phyloP scores from a whole-genome alignment of 1,140 invertebrate species.

The Halesus radiatus region DNA sequence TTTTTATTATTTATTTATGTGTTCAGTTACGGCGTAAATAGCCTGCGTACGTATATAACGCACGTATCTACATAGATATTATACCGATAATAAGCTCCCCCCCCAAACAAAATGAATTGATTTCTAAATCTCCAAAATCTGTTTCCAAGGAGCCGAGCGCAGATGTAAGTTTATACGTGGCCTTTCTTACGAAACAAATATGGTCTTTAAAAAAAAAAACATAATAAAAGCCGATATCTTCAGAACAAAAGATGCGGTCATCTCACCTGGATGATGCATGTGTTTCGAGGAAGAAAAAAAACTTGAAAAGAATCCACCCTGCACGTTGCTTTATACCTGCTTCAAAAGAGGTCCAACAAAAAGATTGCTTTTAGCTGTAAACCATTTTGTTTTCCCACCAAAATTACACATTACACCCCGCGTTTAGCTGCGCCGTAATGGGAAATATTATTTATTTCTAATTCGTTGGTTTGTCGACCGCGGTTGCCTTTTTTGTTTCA shows the following conservation, averaged over 20 bases:
- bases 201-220: constrained; percentile 5
- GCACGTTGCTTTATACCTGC: constrained; percentile 9
- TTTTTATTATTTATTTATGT: too few species aligned
- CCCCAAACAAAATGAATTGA: too few species aligned
- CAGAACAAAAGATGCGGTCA: constrained; percentile 33
- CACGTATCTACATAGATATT: too few species aligned
- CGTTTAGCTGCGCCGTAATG: constrained; percentile 7
- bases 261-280: constrained; percentile 31
- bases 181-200: constrained; percentile 1
- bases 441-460: not conserved
- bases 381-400: constrained; percentile 32
- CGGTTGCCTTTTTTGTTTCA: too few species aligned
- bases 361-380: constrained; percentile 18
- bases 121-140: too few species aligned
- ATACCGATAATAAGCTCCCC: too few species aligned
- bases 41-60: too few species aligned
- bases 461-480: too few species aligned
- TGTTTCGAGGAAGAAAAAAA: constrained; percentile 15
- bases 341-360: not conserved
- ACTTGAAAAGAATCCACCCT: constrained; percentile 25
- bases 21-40: too few species aligned
- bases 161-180: not conserved
- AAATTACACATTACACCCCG: constrained; percentile 23
- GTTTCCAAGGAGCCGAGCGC: too few species aligned
- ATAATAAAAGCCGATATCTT: constrained; percentile 20